These are phyloP conservation scores for Centroberyx gerrardi DNA, from an alignment of 2,797 vertebrate species.

Conservation along the genomic window DNA sequence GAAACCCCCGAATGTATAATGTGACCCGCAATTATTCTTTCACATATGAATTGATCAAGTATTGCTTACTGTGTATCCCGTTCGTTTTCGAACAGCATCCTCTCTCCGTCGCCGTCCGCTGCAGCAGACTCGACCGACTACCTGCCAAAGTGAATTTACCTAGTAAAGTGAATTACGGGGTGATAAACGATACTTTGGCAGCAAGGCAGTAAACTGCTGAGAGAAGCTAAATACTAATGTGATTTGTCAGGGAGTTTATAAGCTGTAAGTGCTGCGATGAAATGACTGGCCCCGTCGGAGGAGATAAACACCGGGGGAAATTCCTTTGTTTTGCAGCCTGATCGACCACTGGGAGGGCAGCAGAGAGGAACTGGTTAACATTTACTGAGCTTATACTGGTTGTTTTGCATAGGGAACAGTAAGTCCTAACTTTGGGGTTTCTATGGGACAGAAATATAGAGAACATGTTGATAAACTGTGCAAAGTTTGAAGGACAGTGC, in stretches of 20 bases:
- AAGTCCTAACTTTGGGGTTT: neutral
- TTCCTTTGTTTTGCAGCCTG: slow-evolving; percentile 77
- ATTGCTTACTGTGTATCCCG: slow-evolving; percentile 50
- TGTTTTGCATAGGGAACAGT: slow-evolving; percentile 20
- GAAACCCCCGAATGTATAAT: slow-evolving; percentile 1
- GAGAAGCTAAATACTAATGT: slow-evolving; percentile 86
- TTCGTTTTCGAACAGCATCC: slow-evolving; percentile 42
- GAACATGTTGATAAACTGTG: neutral
- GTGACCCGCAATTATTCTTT: neutral
- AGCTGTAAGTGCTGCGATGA: slow-evolving; percentile 88
- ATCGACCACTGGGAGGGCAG: slow-evolving; percentile 60
- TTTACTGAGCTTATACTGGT: slow-evolving; percentile 18
- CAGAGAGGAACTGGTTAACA: slow-evolving; percentile 66
- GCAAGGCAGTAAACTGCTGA: slow-evolving; percentile 84
- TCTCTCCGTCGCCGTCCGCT: slow-evolving; percentile 44
- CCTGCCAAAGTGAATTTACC: slow-evolving; percentile 81
- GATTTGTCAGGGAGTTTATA: slow-evolving; percentile 87
- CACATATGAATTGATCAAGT: slow-evolving; percentile 15
- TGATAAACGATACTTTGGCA: slow-evolving; percentile 86
- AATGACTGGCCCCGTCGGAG: slow-evolving; percentile 79
- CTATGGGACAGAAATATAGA: neutral
- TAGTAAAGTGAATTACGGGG: slow-evolving; percentile 85
- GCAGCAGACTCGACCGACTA: slow-evolving; percentile 66
- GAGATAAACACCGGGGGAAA: slow-evolving; percentile 80
- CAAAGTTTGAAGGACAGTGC: slow-evolving; percentile 17